Evolutionary conservation across 2,113 vertebrate species (phyloP), one percentile per base, ranked within the genome.

Genomic region (Poeciliopsis prolifica): DNA sequence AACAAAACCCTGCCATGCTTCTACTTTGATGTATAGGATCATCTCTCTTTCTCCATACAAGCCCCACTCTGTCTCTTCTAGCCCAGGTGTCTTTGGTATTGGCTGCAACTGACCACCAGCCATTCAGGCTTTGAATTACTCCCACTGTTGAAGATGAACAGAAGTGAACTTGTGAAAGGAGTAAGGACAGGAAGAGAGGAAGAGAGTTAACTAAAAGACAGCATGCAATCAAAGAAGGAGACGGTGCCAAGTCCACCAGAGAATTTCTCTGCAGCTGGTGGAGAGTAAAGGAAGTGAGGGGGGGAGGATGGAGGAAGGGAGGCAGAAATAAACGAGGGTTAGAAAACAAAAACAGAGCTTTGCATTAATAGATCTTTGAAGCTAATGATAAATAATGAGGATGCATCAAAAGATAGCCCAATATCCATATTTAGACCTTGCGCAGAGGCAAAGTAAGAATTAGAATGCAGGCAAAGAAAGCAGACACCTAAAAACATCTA

Each of bases 171-270:
- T 92, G 91, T 93, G 86, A 90, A 79, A 75, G 81, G 82, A 81
- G 85, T 88, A 82, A 87, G 85, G 70, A 77, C 90, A 91, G 94
- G 92, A 93, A 93, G 92, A 90, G 91, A 93, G 91, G 90, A 91
- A 92, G 93, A 80, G 80, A 80, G 87, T 62, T 31, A 63, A 73
- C 51, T 83, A 78, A 93, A 93, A 90, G 85, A 92, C 69, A 69
- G 81, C 74, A 83, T 69, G 89, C 79, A 82, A 87, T 90, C 89
- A 91, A 90, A 90, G 88, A 69, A 68, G 87, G 63, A 54, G 71
- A 79, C 65, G 66, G 80, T 85, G 89, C 91, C 87, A 91, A 91
- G 80, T 89, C 79, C 82, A 88, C 85, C 85, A 88, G 87, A 84
- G 84, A 78, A 80, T 87, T 85, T 89, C 83, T 88, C 85, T 89